Base-by-base conservation (phyloP, 2,113 vertebrate genomes). In the Ciconia maguari region DNA sequence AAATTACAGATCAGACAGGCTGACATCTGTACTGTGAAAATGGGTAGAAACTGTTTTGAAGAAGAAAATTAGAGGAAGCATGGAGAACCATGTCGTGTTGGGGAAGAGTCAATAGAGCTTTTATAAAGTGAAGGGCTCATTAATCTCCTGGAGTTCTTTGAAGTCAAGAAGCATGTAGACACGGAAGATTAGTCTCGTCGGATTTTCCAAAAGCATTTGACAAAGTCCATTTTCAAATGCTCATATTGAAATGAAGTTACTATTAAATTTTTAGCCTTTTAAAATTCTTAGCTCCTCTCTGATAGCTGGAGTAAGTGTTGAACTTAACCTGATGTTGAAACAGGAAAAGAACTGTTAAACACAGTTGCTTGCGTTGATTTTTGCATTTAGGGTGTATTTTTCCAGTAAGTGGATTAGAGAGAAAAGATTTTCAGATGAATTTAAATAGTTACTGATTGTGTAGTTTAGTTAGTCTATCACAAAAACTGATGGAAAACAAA, bases 21-120 rank as follows among this genome's bases (percentile, higher is more conserved):
- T 74, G 77, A 87, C 82, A 96, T 89, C 87, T 93, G 91, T 93
- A 82, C 91, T 89, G 70, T 93, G 87, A 94, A 96, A 96, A 84
- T 64, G 69, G 44, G 24, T 84, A 76, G 77, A 74, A 96, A 54
- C 58, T 76, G 83, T 94, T 92, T 76, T 90, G 85, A 94, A 88
- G 65, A 55, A 48, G 62, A 92, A 90, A 80, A 92, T 69, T n/a
- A 80, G 66, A 72, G 57, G 61, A 85, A 95, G 86, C 14, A 12
- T 44, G 61, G 61, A 57, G 58, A 88, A 92, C 52, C 25, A 11
- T 83, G 52, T 92, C 11, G 3, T 90, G 30, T 29, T 90, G 49
- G 32, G 49, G 19, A 88, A 90, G 16, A 93, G 75, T 94, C 79
- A 95, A 4, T 95, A 46, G 34, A 77, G 54, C 62, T 90, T 88